Evolutionary conservation across 2,113 vertebrate species (phyloP).

Genomic region (Todiramphus chloris): DNA sequence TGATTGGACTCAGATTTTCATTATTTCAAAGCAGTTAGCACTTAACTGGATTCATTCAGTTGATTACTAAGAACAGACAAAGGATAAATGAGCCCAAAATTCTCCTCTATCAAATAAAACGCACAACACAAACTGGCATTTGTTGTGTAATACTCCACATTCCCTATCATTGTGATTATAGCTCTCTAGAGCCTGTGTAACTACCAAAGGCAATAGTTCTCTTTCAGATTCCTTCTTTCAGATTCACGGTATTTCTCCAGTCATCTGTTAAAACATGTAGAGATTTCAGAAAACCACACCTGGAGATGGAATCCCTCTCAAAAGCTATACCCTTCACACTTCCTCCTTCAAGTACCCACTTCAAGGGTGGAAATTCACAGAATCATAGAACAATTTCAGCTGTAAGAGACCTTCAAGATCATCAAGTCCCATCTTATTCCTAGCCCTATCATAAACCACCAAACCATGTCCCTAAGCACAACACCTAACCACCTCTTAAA

Average conservation of each 20-base stretch:
- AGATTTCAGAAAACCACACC: slow-evolving; percentile 48
- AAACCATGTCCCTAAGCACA: too few species aligned
- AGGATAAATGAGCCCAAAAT: not conserved
- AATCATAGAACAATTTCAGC: too few species aligned
- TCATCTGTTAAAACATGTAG: slow-evolving; percentile 19
- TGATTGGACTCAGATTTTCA: not conserved
- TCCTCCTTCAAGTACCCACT: not conserved
- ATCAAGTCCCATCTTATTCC: too few species aligned
- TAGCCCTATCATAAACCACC: too few species aligned
- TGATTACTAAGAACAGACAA: not conserved
- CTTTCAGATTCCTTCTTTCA: not conserved
- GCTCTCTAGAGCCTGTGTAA: not conserved
- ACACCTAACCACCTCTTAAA: too few species aligned
- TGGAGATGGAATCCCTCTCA: slow-evolving; percentile 30
- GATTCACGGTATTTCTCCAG: not conserved
- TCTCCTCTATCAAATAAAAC: not conserved
- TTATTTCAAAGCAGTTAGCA: not conserved
- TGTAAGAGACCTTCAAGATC: too few species aligned
- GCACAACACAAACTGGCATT: not conserved
- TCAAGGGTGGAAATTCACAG: too few species aligned
- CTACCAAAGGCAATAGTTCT: not conserved
- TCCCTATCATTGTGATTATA: not conserved
- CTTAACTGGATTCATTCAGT: not conserved
- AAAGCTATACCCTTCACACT: not conserved
- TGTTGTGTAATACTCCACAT: not conserved